Evolutionary conservation across 2,888 invertebrate genomes (phyloP).

Genomic region (Apomyelois bistriatella): DNA sequence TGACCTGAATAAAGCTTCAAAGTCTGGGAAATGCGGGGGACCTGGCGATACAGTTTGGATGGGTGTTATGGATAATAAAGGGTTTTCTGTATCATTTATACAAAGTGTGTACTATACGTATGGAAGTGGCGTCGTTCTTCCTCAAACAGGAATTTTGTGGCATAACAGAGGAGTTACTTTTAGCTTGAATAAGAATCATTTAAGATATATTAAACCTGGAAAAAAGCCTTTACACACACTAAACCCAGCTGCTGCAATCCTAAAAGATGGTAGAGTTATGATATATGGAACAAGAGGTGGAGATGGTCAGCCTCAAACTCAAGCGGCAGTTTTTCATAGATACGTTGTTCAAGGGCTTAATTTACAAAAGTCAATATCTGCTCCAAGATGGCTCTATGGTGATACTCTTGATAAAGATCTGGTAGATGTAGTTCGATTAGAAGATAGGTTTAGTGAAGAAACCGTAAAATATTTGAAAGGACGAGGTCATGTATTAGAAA

Average conservation of each 20-base stretch:
- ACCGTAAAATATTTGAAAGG: conserved; percentile 49
- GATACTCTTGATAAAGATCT: conserved; percentile 32
- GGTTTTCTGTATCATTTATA: conserved; percentile 69
- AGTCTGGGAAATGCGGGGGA: conserved; percentile 41
- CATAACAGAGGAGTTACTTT: conserved; percentile 62
- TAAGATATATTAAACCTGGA: conserved; percentile 53
- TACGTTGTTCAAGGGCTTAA: conserved; percentile 55
- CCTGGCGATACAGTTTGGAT: conserved; percentile 69
- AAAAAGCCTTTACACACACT: conserved; percentile 67
- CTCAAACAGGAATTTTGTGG: conserved; percentile 65
- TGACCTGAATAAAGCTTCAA: conserved; percentile 37
- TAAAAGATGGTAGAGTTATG: conserved; percentile 62
- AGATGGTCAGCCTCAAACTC: conserved; percentile 67
- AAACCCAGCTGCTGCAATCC: conserved; percentile 58
- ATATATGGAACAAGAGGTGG: conserved; percentile 67
- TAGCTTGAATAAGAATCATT: conserved; percentile 43
- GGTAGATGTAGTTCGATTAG: conserved; percentile 40
- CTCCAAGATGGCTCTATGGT: conserved; percentile 65
- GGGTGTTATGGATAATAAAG: conserved; percentile 65
- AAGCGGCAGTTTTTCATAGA: conserved; percentile 67
- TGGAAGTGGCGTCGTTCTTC: conserved; percentile 61
- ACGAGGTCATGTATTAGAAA: conserved; percentile 48
- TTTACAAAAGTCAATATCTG: conserved; percentile 49
- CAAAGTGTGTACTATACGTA: conserved; percentile 60
- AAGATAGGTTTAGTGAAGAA: conserved; percentile 50